Percentiles rank a stretch among this genome's conserved stretches.
Evolutionary conservation across 2,797 vertebrate genomes (phyloP).

Genomic region (Danio jaintianensis): DNA sequence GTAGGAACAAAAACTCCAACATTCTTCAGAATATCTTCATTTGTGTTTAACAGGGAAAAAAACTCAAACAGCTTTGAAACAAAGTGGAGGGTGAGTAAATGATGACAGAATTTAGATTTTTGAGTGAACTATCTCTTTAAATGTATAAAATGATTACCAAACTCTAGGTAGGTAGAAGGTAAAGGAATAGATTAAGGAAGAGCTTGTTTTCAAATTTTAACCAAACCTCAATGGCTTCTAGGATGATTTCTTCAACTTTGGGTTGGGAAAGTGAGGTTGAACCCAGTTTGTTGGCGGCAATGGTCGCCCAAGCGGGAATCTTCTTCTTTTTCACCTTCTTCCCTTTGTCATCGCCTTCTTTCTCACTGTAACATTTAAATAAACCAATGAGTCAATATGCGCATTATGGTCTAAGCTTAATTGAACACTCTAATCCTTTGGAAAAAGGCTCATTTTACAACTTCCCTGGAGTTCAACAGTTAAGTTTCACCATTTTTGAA

Average conservation of each 20-base stretch:
- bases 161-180: neutral
- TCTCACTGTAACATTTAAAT: conserved; percentile 73
- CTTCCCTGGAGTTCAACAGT: too few species aligned
- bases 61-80: too few species aligned
- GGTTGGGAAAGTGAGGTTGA: conserved; percentile 87
- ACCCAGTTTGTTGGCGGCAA: conserved; percentile 89
- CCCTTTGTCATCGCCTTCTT: conserved; percentile 88
- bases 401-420: too few species aligned
- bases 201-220: neutral
- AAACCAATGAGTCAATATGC: conserved; percentile 15
- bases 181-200: neutral
- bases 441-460: too few species aligned
- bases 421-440: neutral
- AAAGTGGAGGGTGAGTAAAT: too few species aligned
- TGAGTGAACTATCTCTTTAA: neutral
- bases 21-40: too few species aligned
- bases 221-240: conserved; percentile 92
- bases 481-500: too few species aligned
- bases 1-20: too few species aligned
- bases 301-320: conserved; percentile 95
- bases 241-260: conserved; percentile 93
- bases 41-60: too few species aligned
- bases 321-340: conserved; percentile 97
- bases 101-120: too few species aligned
- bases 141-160: neutral